Percentiles rank a stretch among this genome's conserved stretches.
Evolutionary conservation across 2,113 vertebrate species (phyloP).

Genomic region (Eulacestoma nigropectus): DNA sequence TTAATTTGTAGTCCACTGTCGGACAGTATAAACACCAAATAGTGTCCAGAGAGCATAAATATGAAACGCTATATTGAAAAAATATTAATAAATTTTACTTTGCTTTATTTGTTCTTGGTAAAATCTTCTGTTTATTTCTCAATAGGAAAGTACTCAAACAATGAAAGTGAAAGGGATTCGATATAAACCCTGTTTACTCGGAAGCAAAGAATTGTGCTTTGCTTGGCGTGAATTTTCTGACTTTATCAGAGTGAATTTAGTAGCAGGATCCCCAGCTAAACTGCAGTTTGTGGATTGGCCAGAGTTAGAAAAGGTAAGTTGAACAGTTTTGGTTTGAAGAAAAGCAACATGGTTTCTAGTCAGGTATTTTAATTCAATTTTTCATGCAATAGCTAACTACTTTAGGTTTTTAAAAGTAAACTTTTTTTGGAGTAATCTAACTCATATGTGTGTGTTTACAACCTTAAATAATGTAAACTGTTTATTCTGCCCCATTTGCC

Average conservation of each 20-base stretch:
- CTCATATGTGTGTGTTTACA: neutral
- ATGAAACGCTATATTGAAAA: neutral
- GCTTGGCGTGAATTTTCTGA: constrained; percentile 77
- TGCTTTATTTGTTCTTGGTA: neutral
- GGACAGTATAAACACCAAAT: neutral
- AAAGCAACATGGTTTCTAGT: neutral
- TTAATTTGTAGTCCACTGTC: neutral
- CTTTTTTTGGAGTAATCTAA: neutral
- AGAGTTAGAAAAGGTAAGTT: constrained; percentile 71
- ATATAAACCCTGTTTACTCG: constrained; percentile 75
- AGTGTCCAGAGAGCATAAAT: neutral
- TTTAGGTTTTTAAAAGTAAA: neutral
- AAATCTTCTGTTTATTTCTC: constrained; percentile 5
- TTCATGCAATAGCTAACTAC: neutral
- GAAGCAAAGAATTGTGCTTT: constrained; percentile 81
- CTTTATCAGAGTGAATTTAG: constrained; percentile 74
- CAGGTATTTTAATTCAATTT: neutral
- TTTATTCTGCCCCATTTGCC: neutral
- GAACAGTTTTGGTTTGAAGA: neutral
- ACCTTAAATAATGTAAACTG: neutral
- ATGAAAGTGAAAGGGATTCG: constrained; percentile 77
- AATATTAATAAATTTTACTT: neutral
- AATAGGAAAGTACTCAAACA: constrained; percentile 73
- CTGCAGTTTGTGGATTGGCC: constrained; percentile 76
- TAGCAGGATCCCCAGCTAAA: constrained; percentile 79